Percentiles rank a stretch among this genome's conserved stretches.
Evolutionary conservation across 2,888 invertebrate species (phyloP).

Genomic region (Thymelicus sylvestris): DNA sequence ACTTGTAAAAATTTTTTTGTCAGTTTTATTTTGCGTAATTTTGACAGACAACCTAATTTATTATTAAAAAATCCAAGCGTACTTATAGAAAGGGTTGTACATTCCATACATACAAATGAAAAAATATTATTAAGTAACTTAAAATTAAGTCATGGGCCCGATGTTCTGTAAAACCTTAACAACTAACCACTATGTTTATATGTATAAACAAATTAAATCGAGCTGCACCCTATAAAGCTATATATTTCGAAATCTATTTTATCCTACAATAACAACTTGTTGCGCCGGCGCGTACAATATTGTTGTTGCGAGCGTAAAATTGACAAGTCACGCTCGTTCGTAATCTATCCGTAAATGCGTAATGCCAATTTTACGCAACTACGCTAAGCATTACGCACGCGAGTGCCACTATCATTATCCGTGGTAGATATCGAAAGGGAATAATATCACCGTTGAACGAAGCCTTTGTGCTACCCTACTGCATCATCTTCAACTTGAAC

Average conservation of each 20-base stretch:
- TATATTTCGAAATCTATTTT: conserved; percentile 73
- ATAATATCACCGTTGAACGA: conserved; percentile 44
- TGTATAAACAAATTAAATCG: conserved; percentile 73
- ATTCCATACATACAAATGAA: conserved; percentile 44
- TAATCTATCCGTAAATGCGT: conserved; percentile 9
- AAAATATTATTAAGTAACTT: conserved; percentile 68
- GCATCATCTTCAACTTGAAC: conserved; percentile 88
- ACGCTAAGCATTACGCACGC: conserved; percentile 34
- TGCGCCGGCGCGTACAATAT: conserved; percentile 44
- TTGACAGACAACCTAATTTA: conserved; percentile 45
- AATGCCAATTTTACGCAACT: conserved; percentile 33
- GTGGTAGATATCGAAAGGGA: conserved; percentile 22
- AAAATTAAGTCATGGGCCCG: conserved; percentile 82
- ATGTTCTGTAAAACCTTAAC: conserved; percentile 76
- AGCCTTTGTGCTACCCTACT: conserved; percentile 62
- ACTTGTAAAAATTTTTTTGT: neutral
- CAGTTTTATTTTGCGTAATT: conserved; percentile 39
- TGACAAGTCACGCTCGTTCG: conserved; percentile 1
- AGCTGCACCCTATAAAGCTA: conserved; percentile 75
- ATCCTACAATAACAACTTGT: conserved; percentile 54
- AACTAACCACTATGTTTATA: conserved; percentile 63
- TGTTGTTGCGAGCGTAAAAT: conserved; percentile 16
- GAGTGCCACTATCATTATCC: conserved; percentile 28
- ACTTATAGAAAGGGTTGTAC: conserved; percentile 55
- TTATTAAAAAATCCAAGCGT: conserved; percentile 43